These are phyloP conservation scores for Papilio xuthus DNA, from an alignment of 1,140 invertebrate genomes.

Conservation along the genomic window DNA sequence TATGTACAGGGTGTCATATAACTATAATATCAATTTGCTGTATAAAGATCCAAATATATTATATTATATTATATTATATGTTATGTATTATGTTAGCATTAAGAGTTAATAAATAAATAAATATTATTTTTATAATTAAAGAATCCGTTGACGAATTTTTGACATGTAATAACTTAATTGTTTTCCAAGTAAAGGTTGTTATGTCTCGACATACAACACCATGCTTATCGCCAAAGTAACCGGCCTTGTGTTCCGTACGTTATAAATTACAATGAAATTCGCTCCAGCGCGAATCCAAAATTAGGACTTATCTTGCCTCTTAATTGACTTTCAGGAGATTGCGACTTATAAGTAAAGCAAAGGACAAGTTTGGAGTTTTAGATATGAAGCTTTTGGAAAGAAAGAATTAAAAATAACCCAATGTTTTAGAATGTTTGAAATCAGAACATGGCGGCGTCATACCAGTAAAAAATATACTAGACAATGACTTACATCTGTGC, in stretches of 20 bases:
- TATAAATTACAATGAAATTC: background rate
- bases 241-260: background rate
- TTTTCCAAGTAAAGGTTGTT: slow-evolving; percentile 11
- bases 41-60: background rate
- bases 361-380: no score
- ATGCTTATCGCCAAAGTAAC: background rate
- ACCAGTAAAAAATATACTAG: no score
- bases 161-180: slow-evolving; percentile 19
- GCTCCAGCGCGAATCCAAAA: background rate
- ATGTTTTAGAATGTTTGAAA: no score
- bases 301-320: background rate
- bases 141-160: slow-evolving; percentile 14
- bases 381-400: no score
- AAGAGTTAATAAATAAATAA: no score
- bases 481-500: no score
- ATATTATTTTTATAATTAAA: background rate
- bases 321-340: background rate
- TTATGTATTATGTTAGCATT: no score
- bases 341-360: no score
- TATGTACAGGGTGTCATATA: background rate
- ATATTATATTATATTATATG: no score
- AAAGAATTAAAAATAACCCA: no score
- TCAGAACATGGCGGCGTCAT: no score
- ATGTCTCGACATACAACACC: slow-evolving; percentile 7
- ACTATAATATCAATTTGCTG: background rate